These are phyloP conservation scores for Trichogramma dendrolimi DNA, from an alignment of 2,888 invertebrate genomes.

Conservation along the genomic window DNA sequence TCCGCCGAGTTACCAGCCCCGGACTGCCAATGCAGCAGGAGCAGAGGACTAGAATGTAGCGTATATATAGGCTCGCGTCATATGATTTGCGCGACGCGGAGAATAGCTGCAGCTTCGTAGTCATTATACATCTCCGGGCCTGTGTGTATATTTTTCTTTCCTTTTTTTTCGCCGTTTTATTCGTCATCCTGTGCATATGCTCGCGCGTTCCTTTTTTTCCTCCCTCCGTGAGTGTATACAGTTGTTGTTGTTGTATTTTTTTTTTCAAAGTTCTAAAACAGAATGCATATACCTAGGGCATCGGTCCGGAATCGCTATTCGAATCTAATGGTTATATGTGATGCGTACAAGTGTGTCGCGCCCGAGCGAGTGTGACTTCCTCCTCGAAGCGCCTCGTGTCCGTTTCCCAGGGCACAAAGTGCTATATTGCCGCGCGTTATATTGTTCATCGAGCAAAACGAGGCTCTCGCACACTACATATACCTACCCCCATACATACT, in stretches of 20 bases:
- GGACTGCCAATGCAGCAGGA: constrained; percentile 8
- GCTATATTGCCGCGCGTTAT: background rate
- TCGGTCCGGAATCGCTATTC: constrained; percentile 16
- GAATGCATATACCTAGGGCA: constrained; percentile 1
- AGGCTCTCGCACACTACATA: too few species aligned
- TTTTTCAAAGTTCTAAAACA: constrained; percentile 14
- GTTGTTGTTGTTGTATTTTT: background rate
- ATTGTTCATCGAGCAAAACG: too few species aligned
- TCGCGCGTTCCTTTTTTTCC: constrained; percentile 1
- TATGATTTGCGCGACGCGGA: too few species aligned
- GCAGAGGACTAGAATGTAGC: constrained; percentile 13
- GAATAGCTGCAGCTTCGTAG: too few species aligned
- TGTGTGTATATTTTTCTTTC: constrained; percentile 16
- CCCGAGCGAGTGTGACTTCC: too few species aligned
- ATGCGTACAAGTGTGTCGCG: too few species aligned
- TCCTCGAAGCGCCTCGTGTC: too few species aligned
- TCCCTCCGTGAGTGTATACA: background rate
- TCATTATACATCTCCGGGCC: background rate
- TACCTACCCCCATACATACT: too few species aligned
- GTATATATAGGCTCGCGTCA: too few species aligned
- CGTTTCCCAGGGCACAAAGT: background rate
- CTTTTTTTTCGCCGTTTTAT: background rate
- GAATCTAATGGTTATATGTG: too few species aligned
- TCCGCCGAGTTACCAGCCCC: constrained; percentile 18
- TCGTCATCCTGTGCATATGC: too few species aligned